Evolutionary conservation across 2,888 invertebrate genomes (phyloP), one percentile per base, ranked within the genome.

Genomic region (Nipponacmea schrenckii): DNA sequence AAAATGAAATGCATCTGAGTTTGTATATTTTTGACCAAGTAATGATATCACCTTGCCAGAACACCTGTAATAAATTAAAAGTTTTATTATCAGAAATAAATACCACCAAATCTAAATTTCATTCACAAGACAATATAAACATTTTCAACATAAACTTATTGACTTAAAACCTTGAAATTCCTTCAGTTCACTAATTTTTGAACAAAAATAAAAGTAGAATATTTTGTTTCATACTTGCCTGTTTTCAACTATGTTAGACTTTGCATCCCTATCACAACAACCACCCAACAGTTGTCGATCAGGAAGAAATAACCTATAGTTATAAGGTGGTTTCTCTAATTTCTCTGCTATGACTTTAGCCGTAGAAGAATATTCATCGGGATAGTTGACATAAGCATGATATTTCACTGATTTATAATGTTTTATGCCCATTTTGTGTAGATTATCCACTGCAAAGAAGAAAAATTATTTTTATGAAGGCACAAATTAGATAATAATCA

Each of bases 341-440:
- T 31, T 27, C 14, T 27, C 31, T 39, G 62, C 20, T 44, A 68
- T 68, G 20, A 39, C 20, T 44, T 68, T 68, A 10, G 56, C 68
- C 7, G n/a, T 24, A 4, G 15, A 12, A 2, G 62, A 26, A 56
- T 68, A 39, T 39, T 68, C 39, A 20, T n/a, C 20, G 4, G 68
- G 39, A 62, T 31, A 56, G 44, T 68, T 68, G 31, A 68, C 39
- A 62, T 68, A 68, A 15, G 68, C 68, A 15, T 68, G 50, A 62
- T 62, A 68, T 62, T 56, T 68, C 2, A 62, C 68, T 39, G 27
- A 8, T 39, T 5, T 39, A 39, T 39, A 39, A 39, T 39, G 4
- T 39, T 39, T 39, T n/a, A n/a, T n/a, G 10, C 39, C 39, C 39
- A 39, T 39, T 39, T 2, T 10, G 1, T 10, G 39, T 39, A 8